Evolutionary conservation across 2,888 invertebrate genomes (phyloP).

Genomic region (Synanthedon formicaeformis): DNA sequence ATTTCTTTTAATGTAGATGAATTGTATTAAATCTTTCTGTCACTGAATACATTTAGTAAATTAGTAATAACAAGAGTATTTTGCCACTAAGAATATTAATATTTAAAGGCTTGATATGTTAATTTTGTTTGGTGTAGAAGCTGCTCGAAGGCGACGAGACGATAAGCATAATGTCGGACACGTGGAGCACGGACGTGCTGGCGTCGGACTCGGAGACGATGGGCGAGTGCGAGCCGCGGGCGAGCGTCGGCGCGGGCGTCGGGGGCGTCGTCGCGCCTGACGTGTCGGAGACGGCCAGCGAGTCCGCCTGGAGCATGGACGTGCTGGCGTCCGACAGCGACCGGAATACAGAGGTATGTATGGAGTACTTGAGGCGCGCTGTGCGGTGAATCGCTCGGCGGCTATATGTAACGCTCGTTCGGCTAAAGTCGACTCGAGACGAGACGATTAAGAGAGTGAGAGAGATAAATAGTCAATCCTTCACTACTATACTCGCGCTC

Average conservation of each 20-base stretch:
- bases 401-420: no score
- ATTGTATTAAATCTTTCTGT: no score
- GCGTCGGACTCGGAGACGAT: slow-evolving; percentile 96
- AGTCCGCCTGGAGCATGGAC: slow-evolving; percentile 97
- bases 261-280: slow-evolving; percentile 65
- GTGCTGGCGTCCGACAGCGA: slow-evolving; percentile 94
- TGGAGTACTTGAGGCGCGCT: no score
- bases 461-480: no score
- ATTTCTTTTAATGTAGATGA: not conserved
- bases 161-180: slow-evolving; percentile 96
- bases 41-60: no score
- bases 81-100: no score
- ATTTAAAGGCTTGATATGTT: no score
- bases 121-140: slow-evolving; percentile 39
- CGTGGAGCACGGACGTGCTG: slow-evolving; percentile 98
- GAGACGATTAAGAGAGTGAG: no score
- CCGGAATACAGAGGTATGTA: slow-evolving; percentile 82
- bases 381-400: no score
- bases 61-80: no score
- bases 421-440: no score
- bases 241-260: not conserved
- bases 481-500: no score
- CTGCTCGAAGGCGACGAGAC: slow-evolving; percentile 90
- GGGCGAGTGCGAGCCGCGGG: slow-evolving; percentile 72
- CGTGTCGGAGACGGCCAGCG: slow-evolving; percentile 92